Evolutionary conservation across 1,140 invertebrate species (phyloP).

Genomic region (Dryas iulia): DNA sequence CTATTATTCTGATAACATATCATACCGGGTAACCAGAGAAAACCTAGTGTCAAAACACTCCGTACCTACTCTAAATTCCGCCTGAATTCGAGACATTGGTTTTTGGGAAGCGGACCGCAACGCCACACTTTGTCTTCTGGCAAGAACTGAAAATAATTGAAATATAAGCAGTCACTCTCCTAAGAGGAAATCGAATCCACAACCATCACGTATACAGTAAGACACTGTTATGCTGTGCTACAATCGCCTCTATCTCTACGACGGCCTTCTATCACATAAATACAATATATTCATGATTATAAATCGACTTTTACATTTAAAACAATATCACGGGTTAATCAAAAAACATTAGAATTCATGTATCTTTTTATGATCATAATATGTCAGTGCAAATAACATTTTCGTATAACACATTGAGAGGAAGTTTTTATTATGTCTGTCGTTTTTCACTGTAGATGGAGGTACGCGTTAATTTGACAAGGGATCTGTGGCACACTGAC

Average conservation of each 20-base stretch:
- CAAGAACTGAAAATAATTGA: too few relatives aligned
- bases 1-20: too few relatives aligned
- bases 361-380: not conserved
- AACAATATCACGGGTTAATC: not conserved
- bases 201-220: too few relatives aligned
- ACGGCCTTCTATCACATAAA: too few relatives aligned
- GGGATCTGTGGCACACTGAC: slow-evolving; percentile 57
- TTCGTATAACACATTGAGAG: slow-evolving; percentile 26
- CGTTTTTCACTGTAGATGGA: slow-evolving; percentile 63
- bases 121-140: too few relatives aligned
- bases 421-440: slow-evolving; percentile 61
- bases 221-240: too few relatives aligned
- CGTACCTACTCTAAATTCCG: not conserved
- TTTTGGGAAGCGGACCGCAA: too few relatives aligned
- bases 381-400: slow-evolving; percentile 24
- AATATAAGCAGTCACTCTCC: too few relatives aligned
- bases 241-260: too few relatives aligned
- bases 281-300: too few relatives aligned
- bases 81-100: too few relatives aligned
- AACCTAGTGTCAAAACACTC: not conserved
- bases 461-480: slow-evolving; percentile 70
- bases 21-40: not conserved
- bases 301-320: not conserved
- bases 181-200: too few relatives aligned
- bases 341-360: not conserved